Base-by-base conservation (phyloP, 2,888 invertebrate species). In the Lasioglossum marginatum region DNA sequence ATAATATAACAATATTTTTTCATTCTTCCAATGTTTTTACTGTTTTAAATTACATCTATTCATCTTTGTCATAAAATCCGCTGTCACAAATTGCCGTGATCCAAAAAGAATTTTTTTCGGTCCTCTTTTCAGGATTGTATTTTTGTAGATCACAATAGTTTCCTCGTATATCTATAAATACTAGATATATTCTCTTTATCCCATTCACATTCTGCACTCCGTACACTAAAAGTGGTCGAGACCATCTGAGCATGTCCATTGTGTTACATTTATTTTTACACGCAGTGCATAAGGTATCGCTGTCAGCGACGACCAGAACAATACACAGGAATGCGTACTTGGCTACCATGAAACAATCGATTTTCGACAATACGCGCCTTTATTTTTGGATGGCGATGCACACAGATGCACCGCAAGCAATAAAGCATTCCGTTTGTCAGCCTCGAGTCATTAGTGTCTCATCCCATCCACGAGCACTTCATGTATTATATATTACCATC, bases 381-480 rank as follows among this genome's bases (percentile, higher is more conserved):
- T 66, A 66, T 66, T 66, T 63, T 63, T 63, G 63, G 63, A 63
- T 16, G 63, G 2, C 27, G 63, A 16, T 31, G 5, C 27, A 63
- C 16, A 31, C 31, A 16, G 63, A 31, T 31, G 31, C 31, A 27
- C 6, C 63, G 31, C 63, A 4, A 63, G 31, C 63, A 19, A 31
- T 31, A 63, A 63, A 63, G 63, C 63, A 63, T 63, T 63, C 63
- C 63, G 63, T 63, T 63, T 63, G 63, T 63, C 63, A 63, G 63
- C 31, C 63, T 31, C 63, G 63, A 63, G 63, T 63, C 63, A 63
- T 63, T 63, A 63, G 31, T 27, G 63, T 63, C 63, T 31, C 31
- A 31, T 63, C 63, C 63, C 16, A 31, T 63, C 63, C 63, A 16
- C 63, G 63, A 31, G 63, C 16, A 63, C 16, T 31, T 63, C 16